Evolutionary conservation across 2,113 vertebrate species (phyloP).

Genomic region (Alethe diademata): DNA sequence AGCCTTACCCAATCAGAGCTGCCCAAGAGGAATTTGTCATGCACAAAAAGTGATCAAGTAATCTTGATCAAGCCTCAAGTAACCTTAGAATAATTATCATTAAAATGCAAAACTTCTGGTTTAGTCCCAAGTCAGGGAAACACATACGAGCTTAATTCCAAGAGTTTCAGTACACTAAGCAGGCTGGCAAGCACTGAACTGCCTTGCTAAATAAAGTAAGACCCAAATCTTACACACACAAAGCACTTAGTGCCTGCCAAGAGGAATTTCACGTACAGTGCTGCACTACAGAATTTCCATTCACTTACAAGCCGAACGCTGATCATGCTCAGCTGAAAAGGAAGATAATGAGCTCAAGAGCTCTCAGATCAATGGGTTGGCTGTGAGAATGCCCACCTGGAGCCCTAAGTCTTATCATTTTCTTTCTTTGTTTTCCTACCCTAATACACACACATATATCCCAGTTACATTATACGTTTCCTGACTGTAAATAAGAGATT

Average conservation of each 20-base stretch:
- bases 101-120: background rate
- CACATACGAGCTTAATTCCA: background rate
- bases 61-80: background rate
- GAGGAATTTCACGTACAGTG: background rate
- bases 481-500: background rate
- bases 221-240: background rate
- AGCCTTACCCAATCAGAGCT: background rate
- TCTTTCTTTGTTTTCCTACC: background rate
- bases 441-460: background rate
- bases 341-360: background rate
- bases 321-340: background rate
- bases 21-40: background rate
- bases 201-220: background rate
- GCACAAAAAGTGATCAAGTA: background rate
- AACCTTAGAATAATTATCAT: background rate
- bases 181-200: background rate
- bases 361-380: background rate
- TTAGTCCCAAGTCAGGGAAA: background rate
- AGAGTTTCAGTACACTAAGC: background rate
- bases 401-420: background rate
- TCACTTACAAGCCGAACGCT: background rate
- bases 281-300: background rate
- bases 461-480: background rate
- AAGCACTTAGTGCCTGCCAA: background rate
- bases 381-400: background rate